These are phyloP conservation scores for Pseudanteris insignis DNA, from an alignment of 2,888 invertebrate species.

Conservation along the genomic window DNA sequence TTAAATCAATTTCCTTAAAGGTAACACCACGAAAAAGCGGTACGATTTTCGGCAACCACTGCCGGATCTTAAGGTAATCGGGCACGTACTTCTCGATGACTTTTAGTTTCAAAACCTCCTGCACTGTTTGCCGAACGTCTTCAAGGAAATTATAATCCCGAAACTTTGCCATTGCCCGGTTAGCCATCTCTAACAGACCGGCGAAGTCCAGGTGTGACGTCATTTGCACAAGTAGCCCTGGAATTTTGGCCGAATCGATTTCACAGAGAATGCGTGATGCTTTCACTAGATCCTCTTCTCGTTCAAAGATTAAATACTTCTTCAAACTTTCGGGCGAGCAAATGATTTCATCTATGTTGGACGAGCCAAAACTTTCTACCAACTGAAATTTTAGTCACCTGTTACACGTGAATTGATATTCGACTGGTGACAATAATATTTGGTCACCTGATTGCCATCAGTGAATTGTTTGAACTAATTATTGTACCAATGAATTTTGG, in stretches of 20 bases:
- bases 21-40: conserved; percentile 53
- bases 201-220: conserved; percentile 68
- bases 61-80: conserved; percentile 63
- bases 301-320: conserved; percentile 54
- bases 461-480: too few species aligned
- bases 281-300: conserved; percentile 50
- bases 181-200: conserved; percentile 69
- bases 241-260: conserved; percentile 64
- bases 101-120: conserved; percentile 67
- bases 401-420: neutral
- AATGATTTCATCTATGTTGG: conserved; percentile 55
- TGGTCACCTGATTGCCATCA: too few species aligned
- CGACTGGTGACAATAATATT: too few species aligned
- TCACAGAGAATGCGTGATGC: conserved; percentile 67
- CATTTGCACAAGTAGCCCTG: conserved; percentile 66
- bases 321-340: conserved; percentile 56
- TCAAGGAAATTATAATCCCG: conserved; percentile 67
- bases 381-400: conserved; percentile 35
- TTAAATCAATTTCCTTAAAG: conserved; percentile 54
- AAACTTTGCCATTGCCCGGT: conserved; percentile 66
- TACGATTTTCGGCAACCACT: conserved; percentile 58
- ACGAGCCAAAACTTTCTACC: conserved; percentile 55
- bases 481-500: too few species aligned
- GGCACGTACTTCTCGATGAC: conserved; percentile 68
- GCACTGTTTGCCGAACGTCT: conserved; percentile 66